These are phyloP conservation scores for Drosophila tropicalis DNA, from an alignment of 1,140 invertebrate genomes.

Conservation along the genomic window DNA sequence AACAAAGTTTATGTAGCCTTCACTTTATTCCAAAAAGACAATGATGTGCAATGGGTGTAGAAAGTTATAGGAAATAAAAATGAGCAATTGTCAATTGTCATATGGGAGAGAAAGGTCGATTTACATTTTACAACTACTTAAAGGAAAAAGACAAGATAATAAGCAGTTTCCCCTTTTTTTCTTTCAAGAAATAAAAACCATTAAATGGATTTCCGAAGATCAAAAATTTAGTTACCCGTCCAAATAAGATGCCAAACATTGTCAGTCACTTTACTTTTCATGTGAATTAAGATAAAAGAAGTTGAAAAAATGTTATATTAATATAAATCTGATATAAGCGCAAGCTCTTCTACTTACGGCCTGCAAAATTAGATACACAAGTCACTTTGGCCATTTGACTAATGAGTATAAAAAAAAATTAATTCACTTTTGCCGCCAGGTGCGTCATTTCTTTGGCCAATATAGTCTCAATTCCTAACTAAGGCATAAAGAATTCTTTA, in stretches of 20 bases:
- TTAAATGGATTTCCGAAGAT: no score
- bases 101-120: background rate
- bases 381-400: no score
- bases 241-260: no score
- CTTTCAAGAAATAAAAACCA: no score
- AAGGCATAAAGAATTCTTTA: background rate
- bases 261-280: no score
- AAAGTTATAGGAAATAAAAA: constrained; percentile 7
- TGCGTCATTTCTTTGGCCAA: background rate
- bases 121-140: background rate
- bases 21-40: constrained; percentile 24
- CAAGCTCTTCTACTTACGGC: no score
- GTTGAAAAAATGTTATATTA: no score
- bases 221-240: no score
- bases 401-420: no score
- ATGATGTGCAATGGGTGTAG: constrained; percentile 17
- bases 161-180: background rate
- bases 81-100: constrained; percentile 10
- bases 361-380: background rate
- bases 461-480: background rate
- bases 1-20: constrained; percentile 65
- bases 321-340: no score
- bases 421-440: background rate
- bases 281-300: no score
- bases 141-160: background rate